Evolutionary conservation across 2,797 vertebrate species (phyloP), one percentile per base, ranked within the genome.

Genomic region (Chelon auratus): DNA sequence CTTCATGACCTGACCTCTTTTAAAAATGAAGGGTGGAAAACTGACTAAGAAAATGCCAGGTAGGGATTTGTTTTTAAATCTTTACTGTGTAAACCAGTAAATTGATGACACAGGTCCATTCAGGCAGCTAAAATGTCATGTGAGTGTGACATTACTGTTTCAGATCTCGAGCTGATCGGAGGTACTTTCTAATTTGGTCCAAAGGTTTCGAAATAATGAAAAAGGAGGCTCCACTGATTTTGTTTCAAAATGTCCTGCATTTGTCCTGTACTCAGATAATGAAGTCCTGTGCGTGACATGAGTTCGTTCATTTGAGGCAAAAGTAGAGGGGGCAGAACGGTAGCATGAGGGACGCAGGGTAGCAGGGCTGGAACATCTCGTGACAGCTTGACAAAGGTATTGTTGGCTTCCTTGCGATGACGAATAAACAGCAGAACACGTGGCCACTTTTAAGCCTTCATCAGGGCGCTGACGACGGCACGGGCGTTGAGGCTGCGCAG

Each of bases 401-500:
- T 36, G 76, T 78, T 75, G 85, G 76, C 70, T 78, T 90, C 3
- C 74, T 80, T 63, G 75, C 39, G 6, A 60, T 12, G 61, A 74
- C 58, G 76, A 72, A 74, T 43, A 24, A 62, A 75, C 55, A 73
- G 79, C 68, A 22, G 75, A 66, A 54, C 76, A 68, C 75, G 80
- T 64, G 40, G 80, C 76, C 56, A 6, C 50, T 95, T 22, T 48
- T 86, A 99, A 87, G 97, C 97, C 93, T 99, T 99, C 98, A 99
- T 99, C 89, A 99, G 96, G 22, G 98, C 96, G 56, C 96, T 90
- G 76, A 99, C 98, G 79, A 99, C 97, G 1, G 98, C 97, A 79
- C 96, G 96, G 83, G 97, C 97, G 0, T 99, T 99, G 70, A 99
- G 97, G 93, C 97, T 99, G 83, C 97, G 97, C 86, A 99, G 95